Evolutionary conservation across 2,888 invertebrate genomes (phyloP).

Genomic region (Allygus modestus): DNA sequence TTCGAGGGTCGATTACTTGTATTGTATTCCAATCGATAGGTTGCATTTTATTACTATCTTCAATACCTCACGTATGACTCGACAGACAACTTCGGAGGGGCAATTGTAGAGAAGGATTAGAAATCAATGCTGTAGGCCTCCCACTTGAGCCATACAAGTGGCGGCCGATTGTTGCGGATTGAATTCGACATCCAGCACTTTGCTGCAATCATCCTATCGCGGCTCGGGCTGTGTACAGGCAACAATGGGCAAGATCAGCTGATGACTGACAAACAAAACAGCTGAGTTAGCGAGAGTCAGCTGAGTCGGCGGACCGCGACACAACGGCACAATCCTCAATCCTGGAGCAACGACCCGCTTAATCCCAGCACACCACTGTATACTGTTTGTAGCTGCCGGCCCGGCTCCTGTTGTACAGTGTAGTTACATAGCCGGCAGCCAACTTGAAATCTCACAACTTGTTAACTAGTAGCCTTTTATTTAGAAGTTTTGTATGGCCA

Average conservation of each 20-base stretch:
- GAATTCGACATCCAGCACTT: not conserved
- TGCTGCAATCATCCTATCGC: slow-evolving; percentile 20
- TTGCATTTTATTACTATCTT: too few relatives aligned
- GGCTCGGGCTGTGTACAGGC: slow-evolving; percentile 28
- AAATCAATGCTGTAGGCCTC: slow-evolving; percentile 13
- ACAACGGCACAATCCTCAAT: slow-evolving; percentile 27
- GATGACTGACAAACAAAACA: slow-evolving; percentile 52
- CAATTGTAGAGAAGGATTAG: not conserved
- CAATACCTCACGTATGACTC: not conserved
- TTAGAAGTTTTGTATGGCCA: too few relatives aligned
- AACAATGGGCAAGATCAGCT: slow-evolving; percentile 48
- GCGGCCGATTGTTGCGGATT: not conserved
- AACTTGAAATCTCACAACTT: too few relatives aligned
- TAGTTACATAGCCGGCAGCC: too few relatives aligned
- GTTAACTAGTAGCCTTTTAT: too few relatives aligned
- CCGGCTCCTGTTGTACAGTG: too few relatives aligned
- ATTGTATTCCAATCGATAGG: too few relatives aligned
- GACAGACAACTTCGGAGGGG: not conserved
- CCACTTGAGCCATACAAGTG: not conserved
- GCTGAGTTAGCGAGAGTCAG: slow-evolving; percentile 35
- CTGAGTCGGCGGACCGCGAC: slow-evolving; percentile 37
- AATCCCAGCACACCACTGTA: not conserved
- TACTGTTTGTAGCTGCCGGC: too few relatives aligned
- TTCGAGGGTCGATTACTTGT: too few relatives aligned
- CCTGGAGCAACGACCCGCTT: slow-evolving; percentile 11